A percentile compares a stretch with the other conserved stretches of the same genome.
Conservation (phyloP, 2,888 invertebrate species). For the Neoaliturus tenellus region DNA sequence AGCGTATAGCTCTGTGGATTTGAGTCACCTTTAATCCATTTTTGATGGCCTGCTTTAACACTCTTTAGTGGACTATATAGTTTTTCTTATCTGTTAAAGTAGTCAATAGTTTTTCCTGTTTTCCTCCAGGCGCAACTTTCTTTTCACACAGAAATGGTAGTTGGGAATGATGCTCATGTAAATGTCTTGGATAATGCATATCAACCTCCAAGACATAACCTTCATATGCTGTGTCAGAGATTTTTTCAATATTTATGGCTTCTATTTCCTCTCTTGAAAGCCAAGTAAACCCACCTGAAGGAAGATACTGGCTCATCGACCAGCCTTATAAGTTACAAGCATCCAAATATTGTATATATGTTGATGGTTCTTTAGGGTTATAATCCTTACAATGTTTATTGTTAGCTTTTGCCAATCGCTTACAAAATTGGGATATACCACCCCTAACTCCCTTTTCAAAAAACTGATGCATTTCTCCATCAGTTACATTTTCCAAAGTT, state of each 20-base stretch:
- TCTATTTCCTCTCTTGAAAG: no score
- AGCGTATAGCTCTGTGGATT: slow-evolving; percentile 68
- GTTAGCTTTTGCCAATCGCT: slow-evolving; percentile 41
- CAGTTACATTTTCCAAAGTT: slow-evolving; percentile 56
- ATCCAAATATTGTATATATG: background rate
- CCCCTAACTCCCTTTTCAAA: slow-evolving; percentile 59
- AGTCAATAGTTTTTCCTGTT: slow-evolving; percentile 62
- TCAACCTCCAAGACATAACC: slow-evolving; percentile 69
- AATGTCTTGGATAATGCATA: slow-evolving; percentile 53
- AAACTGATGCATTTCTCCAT: slow-evolving; percentile 55
- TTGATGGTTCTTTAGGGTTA: background rate
- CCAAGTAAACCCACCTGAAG: slow-evolving; percentile 68
- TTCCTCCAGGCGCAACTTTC: slow-evolving; percentile 5
- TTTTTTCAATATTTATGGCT: background rate
- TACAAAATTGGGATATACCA: slow-evolving; percentile 44
- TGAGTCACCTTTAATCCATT: background rate
- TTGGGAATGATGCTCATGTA: slow-evolving; percentile 43
- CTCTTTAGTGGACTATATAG: slow-evolving; percentile 67
- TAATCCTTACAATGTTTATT: slow-evolving; percentile 25
- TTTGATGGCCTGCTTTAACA: slow-evolving; percentile 63
- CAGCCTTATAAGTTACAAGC: slow-evolving; percentile 62
- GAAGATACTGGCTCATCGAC: slow-evolving; percentile 69
- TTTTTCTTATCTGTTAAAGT: slow-evolving; percentile 66
- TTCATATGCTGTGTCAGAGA: background rate
- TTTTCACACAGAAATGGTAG: slow-evolving; percentile 38